These are phyloP conservation scores for Oncorhynchus masou DNA, from an alignment of 2,113 vertebrate species.

Conservation along the genomic window DNA sequence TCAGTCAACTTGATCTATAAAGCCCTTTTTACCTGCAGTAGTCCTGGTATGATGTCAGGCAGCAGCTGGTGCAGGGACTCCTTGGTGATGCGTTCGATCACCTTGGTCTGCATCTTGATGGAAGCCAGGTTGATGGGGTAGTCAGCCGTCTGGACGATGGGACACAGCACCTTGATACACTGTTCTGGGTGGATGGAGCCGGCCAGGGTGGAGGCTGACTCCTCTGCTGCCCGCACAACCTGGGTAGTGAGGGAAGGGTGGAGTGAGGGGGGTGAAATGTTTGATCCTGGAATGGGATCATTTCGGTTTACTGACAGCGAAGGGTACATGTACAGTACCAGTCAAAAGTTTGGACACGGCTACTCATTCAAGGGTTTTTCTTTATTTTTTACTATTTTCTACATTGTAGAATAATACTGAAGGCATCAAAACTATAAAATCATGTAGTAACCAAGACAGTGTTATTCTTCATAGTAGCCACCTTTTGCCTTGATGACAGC, in stretches of 20 bases:
- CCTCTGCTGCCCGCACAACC: slow-evolving; percentile 94
- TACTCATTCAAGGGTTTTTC: no score
- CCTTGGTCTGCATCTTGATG: slow-evolving; percentile 97
- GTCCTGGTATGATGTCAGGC: slow-evolving; percentile 88
- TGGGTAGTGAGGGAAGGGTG: slow-evolving; percentile 33
- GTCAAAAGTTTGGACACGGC: no score
- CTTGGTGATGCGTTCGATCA: slow-evolving; percentile 88
- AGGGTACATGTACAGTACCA: background rate
- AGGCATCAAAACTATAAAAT: no score
- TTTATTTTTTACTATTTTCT: no score
- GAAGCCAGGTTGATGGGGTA: slow-evolving; percentile 95
- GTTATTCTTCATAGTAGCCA: no score
- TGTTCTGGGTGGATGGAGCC: slow-evolving; percentile 90
- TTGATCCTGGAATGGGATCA: no score
- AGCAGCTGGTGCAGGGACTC: slow-evolving; percentile 87
- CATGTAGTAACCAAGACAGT: no score
- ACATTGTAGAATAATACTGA: no score
- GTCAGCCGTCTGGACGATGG: slow-evolving; percentile 95
- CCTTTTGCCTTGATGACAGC: no score
- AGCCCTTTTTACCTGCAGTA: slow-evolving; percentile 83
- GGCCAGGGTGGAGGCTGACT: slow-evolving; percentile 88
- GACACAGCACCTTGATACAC: slow-evolving; percentile 95
- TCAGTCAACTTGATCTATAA: no score
- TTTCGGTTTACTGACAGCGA: background rate
- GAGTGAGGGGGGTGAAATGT: background rate